A percentile compares a stretch with the other conserved stretches of the same genome.
phyloP scores from a whole-genome alignment of 2,113 vertebrate genomes.

The Nothobranchius furzeri region DNA sequence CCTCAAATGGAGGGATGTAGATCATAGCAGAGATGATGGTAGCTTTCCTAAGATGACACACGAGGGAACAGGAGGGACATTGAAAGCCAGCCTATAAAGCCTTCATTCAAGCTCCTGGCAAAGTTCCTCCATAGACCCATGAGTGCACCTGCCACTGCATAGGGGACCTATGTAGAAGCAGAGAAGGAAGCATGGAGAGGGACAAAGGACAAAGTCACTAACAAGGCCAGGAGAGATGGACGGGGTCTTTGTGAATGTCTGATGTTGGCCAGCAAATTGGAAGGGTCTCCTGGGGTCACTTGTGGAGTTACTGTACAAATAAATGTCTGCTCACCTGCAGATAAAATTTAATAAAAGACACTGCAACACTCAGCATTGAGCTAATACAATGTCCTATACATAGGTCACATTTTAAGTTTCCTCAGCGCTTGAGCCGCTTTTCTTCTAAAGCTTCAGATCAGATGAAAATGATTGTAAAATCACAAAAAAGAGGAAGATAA shows the following conservation, averaged over 20 bases:
- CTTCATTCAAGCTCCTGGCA: slow-evolving; percentile 71
- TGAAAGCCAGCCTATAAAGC: slow-evolving; percentile 72
- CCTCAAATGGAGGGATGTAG: slow-evolving; percentile 58
- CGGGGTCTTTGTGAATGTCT: slow-evolving; percentile 32
- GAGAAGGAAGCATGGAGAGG: slow-evolving; percentile 41
- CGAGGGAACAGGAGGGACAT: slow-evolving; percentile 65
- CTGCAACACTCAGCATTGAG: background rate
- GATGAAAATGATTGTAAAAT: background rate
- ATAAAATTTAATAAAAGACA: slow-evolving; percentile 10
- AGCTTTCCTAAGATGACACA: slow-evolving; percentile 63
- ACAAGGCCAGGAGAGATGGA: slow-evolving; percentile 35
- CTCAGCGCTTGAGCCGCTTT: background rate
- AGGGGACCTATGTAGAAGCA: slow-evolving; percentile 42
- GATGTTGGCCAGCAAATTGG: slow-evolving; percentile 31
- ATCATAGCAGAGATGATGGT: slow-evolving; percentile 76
- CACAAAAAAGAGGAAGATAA: slow-evolving; percentile 22
- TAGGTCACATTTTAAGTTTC: background rate
- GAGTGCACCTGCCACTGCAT: slow-evolving; percentile 70
- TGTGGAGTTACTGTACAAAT: slow-evolving; percentile 11
- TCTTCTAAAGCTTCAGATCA: slow-evolving; percentile 6
- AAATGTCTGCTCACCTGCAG: slow-evolving; percentile 17
- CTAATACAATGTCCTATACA: background rate
- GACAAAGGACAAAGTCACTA: slow-evolving; percentile 32
- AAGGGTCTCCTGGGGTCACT: slow-evolving; percentile 34
- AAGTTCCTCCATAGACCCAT: slow-evolving; percentile 40